Conservation (phyloP, 2,113 vertebrate genomes). For the Numenius arquata region DNA sequence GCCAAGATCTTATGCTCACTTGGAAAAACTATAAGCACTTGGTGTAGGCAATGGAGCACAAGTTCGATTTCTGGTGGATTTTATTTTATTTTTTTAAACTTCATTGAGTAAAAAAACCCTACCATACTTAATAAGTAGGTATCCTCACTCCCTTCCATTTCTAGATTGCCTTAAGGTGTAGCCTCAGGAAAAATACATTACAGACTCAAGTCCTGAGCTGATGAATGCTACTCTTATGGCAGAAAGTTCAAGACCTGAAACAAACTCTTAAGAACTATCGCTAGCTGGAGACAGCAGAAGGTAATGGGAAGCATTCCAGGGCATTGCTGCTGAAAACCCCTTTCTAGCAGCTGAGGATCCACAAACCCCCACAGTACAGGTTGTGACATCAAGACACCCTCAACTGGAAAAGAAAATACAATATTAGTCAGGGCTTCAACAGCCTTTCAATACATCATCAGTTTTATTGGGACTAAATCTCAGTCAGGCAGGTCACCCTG, state of each 20-base stretch:
- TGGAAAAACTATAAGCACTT: neutral
- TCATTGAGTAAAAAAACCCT: neutral
- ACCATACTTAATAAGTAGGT: neutral
- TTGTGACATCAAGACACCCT: neutral
- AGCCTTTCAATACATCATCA: neutral
- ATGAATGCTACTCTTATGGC: neutral
- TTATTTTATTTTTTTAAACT: neutral
- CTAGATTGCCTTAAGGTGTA: slow-evolving; percentile 48
- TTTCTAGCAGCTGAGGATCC: neutral
- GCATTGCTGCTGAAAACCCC: neutral
- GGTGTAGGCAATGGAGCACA: neutral
- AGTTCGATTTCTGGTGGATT: neutral
- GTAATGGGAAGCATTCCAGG: neutral
- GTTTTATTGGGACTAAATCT: slow-evolving; percentile 5
- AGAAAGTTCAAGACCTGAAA: neutral
- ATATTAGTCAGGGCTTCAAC: neutral
- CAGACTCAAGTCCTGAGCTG: neutral
- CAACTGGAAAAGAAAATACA: neutral
- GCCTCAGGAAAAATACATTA: slow-evolving; percentile 52
- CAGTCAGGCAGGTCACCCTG: neutral
- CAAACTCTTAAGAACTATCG: neutral
- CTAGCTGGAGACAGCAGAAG: neutral
- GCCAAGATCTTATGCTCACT: neutral
- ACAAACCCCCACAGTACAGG: neutral
- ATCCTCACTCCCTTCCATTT: slow-evolving; percentile 6